These are phyloP conservation scores for Epinephelus cyanopodus DNA, from an alignment of 2,113 vertebrate species.

Conservation along the genomic window DNA sequence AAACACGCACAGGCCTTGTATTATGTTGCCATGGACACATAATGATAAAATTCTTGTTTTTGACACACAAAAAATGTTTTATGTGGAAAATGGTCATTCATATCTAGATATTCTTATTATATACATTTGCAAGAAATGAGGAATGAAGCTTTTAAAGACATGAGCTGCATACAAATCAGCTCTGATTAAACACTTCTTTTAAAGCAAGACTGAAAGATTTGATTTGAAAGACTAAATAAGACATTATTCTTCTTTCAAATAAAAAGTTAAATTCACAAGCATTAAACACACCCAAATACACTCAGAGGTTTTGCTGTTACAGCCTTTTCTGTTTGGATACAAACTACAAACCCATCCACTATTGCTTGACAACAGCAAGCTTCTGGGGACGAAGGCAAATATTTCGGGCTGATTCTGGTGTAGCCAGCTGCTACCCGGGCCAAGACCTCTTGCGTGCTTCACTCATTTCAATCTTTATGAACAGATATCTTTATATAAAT, in stretches of 20 bases:
- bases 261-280: neutral
- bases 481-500: too few species aligned
- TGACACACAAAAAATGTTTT: neutral
- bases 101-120: neutral
- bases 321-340: too few species aligned
- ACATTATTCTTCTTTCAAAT: neutral
- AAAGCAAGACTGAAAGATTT: neutral
- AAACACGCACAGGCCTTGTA: neutral
- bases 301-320: too few species aligned
- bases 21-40: constrained; percentile 1
- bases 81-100: neutral
- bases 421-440: too few species aligned
- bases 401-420: too few species aligned
- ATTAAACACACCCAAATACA: neutral
- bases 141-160: neutral
- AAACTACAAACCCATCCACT: too few species aligned
- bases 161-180: neutral
- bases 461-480: too few species aligned
- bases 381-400: too few species aligned
- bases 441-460: too few species aligned
- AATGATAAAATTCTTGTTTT: neutral
- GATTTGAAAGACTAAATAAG: neutral
- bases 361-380: too few species aligned
- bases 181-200: neutral
- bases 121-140: neutral